A percentile compares a stretch with the other conserved stretches of the same genome.
These are phyloP conservation scores for Phyllopteryx taeniolatus DNA, from an alignment of 2,113 vertebrate genomes.

Conservation along the genomic window DNA sequence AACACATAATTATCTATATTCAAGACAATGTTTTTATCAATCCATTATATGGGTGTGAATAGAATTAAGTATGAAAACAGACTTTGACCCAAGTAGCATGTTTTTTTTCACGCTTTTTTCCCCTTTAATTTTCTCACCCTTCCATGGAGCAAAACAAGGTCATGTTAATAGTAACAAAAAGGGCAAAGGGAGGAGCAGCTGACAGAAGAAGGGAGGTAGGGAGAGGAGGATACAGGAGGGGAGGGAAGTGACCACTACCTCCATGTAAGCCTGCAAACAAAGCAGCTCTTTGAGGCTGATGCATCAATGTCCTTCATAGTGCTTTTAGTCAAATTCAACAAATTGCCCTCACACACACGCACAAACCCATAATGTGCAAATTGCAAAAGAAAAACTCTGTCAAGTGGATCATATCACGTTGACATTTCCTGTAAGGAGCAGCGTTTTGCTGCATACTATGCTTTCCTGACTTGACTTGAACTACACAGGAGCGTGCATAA, in stretches of 20 bases:
- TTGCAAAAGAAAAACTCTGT: background rate
- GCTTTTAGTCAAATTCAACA: slow-evolving; percentile 36
- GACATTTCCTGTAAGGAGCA: slow-evolving; percentile 50
- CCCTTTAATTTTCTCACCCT: background rate
- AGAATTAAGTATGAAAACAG: background rate
- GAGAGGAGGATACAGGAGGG: background rate
- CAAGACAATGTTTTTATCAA: background rate
- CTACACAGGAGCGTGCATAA: slow-evolving; percentile 52
- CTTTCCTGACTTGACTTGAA: slow-evolving; percentile 56
- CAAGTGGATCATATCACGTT: slow-evolving; percentile 31
- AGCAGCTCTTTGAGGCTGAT: slow-evolving; percentile 60
- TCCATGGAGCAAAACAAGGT: slow-evolving; percentile 29
- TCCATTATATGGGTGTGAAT: background rate
- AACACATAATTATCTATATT: background rate
- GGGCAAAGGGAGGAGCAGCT: slow-evolving; percentile 29
- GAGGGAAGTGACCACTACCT: slow-evolving; percentile 35
- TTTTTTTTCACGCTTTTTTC: background rate
- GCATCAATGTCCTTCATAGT: slow-evolving; percentile 53
- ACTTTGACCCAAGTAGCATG: background rate
- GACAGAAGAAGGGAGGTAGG: background rate
- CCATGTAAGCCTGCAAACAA: slow-evolving; percentile 57
- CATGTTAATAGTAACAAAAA: slow-evolving; percentile 40
- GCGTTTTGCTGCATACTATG: slow-evolving; percentile 37
- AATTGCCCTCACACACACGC: background rate
- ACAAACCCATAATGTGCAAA: background rate